A percentile compares a stretch with the other conserved stretches of the same genome.
These are phyloP conservation scores for Serrognathus titanus DNA, from an alignment of 2,888 invertebrate genomes.

Conservation along the genomic window DNA sequence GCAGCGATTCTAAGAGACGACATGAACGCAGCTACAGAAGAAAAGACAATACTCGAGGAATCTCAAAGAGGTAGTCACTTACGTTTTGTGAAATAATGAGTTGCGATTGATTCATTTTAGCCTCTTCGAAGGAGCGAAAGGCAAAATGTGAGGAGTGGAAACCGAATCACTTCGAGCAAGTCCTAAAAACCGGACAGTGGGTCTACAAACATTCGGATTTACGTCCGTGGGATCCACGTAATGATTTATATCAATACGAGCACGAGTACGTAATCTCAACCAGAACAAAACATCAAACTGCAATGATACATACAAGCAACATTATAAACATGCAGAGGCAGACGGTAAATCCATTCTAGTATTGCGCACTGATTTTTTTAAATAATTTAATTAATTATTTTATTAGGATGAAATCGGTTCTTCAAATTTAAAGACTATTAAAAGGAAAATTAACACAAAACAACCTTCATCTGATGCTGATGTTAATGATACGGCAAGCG, in stretches of 20 bases:
- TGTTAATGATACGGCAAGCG: slow-evolving; percentile 47
- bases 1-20: slow-evolving; percentile 80
- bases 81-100: background rate
- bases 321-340: slow-evolving; percentile 64
- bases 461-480: slow-evolving; percentile 54
- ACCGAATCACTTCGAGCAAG: slow-evolving; percentile 71
- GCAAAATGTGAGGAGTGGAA: slow-evolving; percentile 65
- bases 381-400: background rate
- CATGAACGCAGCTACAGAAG: slow-evolving; percentile 84
- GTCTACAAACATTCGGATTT: slow-evolving; percentile 75
- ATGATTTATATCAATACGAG: slow-evolving; percentile 86
- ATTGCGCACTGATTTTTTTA: background rate
- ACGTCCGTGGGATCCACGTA: slow-evolving; percentile 84
- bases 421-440: slow-evolving; percentile 51
- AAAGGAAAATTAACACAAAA: slow-evolving; percentile 52
- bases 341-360: slow-evolving; percentile 25
- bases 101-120: slow-evolving; percentile 20
- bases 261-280: slow-evolving; percentile 75
- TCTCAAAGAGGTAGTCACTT: slow-evolving; percentile 63
- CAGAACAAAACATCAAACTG: slow-evolving; percentile 70
- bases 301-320: slow-evolving; percentile 69
- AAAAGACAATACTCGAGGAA: slow-evolving; percentile 87
- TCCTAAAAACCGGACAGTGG: slow-evolving; percentile 56
- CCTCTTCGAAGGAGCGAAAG: slow-evolving; percentile 65
- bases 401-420: slow-evolving; percentile 53